phyloP scores from a whole-genome alignment of 1,140 invertebrate species.

The Pachyrhynchus sulphureomaculatus region DNA sequence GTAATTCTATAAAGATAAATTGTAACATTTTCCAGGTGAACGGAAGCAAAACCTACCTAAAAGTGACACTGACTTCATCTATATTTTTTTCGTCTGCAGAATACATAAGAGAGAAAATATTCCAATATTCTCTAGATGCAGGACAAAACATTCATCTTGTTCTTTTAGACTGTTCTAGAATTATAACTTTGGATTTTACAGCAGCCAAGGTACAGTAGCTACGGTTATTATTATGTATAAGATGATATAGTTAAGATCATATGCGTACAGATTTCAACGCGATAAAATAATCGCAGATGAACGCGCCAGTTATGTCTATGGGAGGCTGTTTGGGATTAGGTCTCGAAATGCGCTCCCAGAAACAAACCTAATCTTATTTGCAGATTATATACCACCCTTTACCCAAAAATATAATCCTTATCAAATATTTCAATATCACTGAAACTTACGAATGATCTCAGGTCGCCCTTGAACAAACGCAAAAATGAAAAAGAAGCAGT shows the following conservation, averaged over 20 bases:
- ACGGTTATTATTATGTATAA: neutral
- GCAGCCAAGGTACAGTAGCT: conserved; percentile 56
- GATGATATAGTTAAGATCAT: neutral
- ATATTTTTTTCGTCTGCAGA: conserved; percentile 65
- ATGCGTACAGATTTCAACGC: neutral
- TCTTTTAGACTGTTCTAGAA: conserved; percentile 58
- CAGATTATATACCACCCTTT: too few species aligned
- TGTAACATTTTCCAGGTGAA: conserved; percentile 46
- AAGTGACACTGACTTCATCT: conserved; percentile 59
- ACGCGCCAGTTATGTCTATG: too few species aligned
- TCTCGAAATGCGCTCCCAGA: too few species aligned
- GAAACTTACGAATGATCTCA: too few species aligned
- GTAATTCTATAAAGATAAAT: too few species aligned
- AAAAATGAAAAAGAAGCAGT: too few species aligned
- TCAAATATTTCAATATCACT: too few species aligned
- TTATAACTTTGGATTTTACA: conserved; percentile 59
- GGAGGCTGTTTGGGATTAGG: too few species aligned
- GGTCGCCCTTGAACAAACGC: too few species aligned
- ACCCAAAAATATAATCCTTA: too few species aligned
- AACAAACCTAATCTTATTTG: too few species aligned
- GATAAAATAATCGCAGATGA: neutral
- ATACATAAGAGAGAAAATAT: conserved; percentile 59
- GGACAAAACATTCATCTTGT: conserved; percentile 41
- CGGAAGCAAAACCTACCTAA: conserved; percentile 51
- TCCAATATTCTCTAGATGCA: conserved; percentile 51